Conservation (phyloP, 1,140 invertebrate genomes). For the Schlechtendalia chinensis region DNA sequence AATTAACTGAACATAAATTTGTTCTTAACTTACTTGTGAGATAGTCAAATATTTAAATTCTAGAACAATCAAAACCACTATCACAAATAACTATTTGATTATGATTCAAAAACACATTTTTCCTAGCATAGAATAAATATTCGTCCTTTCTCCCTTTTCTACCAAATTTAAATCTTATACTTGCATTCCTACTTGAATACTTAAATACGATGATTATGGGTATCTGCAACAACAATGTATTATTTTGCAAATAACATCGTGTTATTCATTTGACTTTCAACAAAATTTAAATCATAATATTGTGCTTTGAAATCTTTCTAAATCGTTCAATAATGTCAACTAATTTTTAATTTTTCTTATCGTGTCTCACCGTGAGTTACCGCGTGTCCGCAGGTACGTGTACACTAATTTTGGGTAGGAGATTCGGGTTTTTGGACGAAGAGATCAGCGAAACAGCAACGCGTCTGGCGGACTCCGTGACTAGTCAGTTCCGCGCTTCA, state of each 20-base stretch:
- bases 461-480: conserved; percentile 67
- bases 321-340: too few relatives aligned
- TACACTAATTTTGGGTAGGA: conserved; percentile 71
- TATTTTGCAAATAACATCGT: conserved; percentile 79
- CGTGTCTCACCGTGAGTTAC: neutral
- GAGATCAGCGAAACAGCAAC: conserved; percentile 57
- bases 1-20: conserved; percentile 85
- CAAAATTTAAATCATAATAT: too few relatives aligned
- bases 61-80: conserved; percentile 88
- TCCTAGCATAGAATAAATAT: conserved; percentile 93
- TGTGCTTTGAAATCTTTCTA: too few relatives aligned
- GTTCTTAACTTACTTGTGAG: conserved; percentile 87
- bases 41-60: conserved; percentile 89
- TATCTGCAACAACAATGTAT: conserved; percentile 94
- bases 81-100: conserved; percentile 95
- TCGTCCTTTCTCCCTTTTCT: conserved; percentile 90
- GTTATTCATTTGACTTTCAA: too few relatives aligned
- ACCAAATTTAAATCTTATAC: conserved; percentile 85
- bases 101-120: conserved; percentile 86
- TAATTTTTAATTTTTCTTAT: too few relatives aligned
- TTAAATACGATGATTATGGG: conserved; percentile 92
- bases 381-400: conserved; percentile 71
- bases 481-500: conserved; percentile 71
- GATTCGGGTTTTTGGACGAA: conserved; percentile 74
- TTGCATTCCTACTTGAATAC: conserved; percentile 88